Percentiles rank a stretch among this genome's conserved stretches.
These are phyloP conservation scores for Heliconius ismenius DNA, from an alignment of 2,888 invertebrate genomes.

Conservation along the genomic window DNA sequence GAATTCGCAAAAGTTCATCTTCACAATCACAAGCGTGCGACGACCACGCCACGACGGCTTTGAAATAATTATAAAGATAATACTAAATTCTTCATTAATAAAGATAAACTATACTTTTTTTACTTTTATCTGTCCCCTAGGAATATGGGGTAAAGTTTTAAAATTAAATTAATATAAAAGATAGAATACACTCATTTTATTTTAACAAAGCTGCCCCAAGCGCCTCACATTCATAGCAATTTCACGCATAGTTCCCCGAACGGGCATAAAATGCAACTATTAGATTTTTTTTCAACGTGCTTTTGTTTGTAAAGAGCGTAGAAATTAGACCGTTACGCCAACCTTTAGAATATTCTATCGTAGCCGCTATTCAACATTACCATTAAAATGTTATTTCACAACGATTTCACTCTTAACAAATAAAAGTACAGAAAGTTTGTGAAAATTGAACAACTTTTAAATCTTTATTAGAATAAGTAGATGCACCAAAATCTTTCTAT, in stretches of 20 bases:
- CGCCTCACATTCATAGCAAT: constrained; percentile 36
- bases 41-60: not conserved
- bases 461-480: not conserved
- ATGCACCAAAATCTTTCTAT: constrained; percentile 1
- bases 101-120: constrained; percentile 2
- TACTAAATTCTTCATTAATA: not conserved
- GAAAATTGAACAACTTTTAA: constrained; percentile 2
- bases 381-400: constrained; percentile 41
- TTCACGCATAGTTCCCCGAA: constrained; percentile 36
- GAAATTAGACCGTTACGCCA: constrained; percentile 47
- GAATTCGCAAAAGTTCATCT: not conserved
- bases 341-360: constrained; percentile 47
- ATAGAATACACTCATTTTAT: constrained; percentile 11
- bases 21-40: too few species aligned
- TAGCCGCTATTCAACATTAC: constrained; percentile 43
- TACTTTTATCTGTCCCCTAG: constrained; percentile 8
- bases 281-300: constrained; percentile 42
- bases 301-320: constrained; percentile 47
- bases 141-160: not conserved
- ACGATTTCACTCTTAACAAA: constrained; percentile 34
- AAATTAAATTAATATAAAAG: constrained; percentile 20
- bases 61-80: not conserved
- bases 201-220: constrained; percentile 21
- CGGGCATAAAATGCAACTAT: constrained; percentile 45
- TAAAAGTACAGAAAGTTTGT: constrained; percentile 1